Evolutionary conservation across 2,888 invertebrate species (phyloP), one percentile per base, ranked within the genome.

Genomic region (Hofmannophila pseudospretella): DNA sequence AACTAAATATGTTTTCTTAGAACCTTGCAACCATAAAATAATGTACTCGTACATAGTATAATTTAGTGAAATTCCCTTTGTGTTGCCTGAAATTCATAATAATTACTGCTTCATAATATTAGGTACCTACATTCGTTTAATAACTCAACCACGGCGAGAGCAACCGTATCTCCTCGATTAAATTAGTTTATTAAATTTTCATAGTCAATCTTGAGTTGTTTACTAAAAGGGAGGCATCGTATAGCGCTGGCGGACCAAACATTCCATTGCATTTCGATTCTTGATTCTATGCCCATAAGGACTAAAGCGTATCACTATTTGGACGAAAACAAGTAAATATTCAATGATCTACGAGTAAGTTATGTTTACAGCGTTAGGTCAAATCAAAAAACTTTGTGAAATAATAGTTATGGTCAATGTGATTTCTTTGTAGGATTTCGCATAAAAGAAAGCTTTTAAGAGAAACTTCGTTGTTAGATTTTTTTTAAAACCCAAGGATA

Each of bases 181-280:
- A 90, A 90, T 90, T 89, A 89, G 88, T 88, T 88, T 88, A 91
- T 92, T 91, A 91, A 91, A 91, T 89, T 92, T 92, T 92, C 91
- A 92, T 91, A 91, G 91, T 92, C 91, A 92, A 92, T 92, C 91
- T 91, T 90, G 90, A 88, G 86, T 88, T 89, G 89, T 89, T 89
- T 89, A 88, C 89, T 81, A 84, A 75, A n/a, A 77, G 88, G 89
- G 89, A 88, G 68, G 65, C 67, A 60, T 64, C 69, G 65, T 66
- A 60, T 64, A 69, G 64, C 47, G 44, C 41, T 45, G 46, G 51
- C 51, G 53, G 28, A 35, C 35, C 14, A 1, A 9, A 34, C 4
- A n/a, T 7, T 3, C 7, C 32, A 39, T 30, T 29, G 28, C 23
- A 47, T 36, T 51, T 41, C 37, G 41, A 39, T 32, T 34, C 42